Conservation (phyloP, 2,888 invertebrate genomes). For the Pharmacophagus antenor region DNA sequence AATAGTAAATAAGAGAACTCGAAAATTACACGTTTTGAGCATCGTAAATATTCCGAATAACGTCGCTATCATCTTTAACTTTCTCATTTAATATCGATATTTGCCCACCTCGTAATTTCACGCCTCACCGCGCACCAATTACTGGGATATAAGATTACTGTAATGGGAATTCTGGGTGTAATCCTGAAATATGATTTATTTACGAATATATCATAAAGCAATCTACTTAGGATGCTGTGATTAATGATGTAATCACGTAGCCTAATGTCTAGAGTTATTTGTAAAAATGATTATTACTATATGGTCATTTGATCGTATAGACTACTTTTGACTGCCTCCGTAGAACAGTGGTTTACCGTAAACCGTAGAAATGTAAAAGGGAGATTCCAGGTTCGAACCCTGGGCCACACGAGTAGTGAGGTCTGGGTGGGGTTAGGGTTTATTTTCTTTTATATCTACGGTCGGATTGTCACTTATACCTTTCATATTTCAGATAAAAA, state of each 20-base stretch:
- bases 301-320: too few species aligned
- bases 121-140: slow-evolving; percentile 28
- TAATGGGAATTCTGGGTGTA: slow-evolving; percentile 17
- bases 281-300: neutral
- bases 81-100: neutral
- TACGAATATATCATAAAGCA: neutral
- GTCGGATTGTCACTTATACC: too few species aligned
- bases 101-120: slow-evolving; percentile 21
- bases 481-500: too few species aligned
- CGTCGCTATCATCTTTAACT: neutral
- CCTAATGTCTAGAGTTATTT: neutral
- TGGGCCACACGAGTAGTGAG: too few species aligned
- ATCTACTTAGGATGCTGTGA: neutral
- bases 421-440: too few species aligned
- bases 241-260: neutral
- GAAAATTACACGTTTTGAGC: too few species aligned
- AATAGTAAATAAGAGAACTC: too few species aligned
- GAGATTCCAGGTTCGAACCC: too few species aligned
- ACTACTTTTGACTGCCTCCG: too few species aligned
- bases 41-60: neutral
- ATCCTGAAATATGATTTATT: slow-evolving; percentile 17
- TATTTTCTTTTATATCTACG: too few species aligned
- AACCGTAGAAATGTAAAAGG: too few species aligned
- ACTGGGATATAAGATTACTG: slow-evolving; percentile 18
- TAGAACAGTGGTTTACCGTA: too few species aligned